These are phyloP conservation scores for Rhegmatorhina hoffmannsi DNA, from an alignment of 2,113 vertebrate species.

Conservation along the genomic window DNA sequence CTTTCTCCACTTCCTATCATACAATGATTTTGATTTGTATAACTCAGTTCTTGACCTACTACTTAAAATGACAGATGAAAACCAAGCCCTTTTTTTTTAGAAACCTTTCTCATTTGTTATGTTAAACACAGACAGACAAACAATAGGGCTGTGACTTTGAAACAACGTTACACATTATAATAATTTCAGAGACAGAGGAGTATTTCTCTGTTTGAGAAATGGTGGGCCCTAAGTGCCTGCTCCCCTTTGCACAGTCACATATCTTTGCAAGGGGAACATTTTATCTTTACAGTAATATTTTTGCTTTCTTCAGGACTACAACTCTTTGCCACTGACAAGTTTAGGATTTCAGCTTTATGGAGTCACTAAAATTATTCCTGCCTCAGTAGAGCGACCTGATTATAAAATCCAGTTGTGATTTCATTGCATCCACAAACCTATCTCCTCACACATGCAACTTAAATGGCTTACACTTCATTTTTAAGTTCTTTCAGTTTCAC, in stretches of 20 bases:
- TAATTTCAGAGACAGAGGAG: not conserved
- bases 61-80: not conserved
- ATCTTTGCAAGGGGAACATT: not conserved
- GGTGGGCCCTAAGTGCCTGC: not conserved
- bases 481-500: not conserved
- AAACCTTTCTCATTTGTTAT: not conserved
- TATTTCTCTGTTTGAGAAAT: not conserved
- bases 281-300: not conserved
- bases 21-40: not conserved
- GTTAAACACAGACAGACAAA: not conserved
- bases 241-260: not conserved
- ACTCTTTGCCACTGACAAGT: not conserved
- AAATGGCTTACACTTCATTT: not conserved
- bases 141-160: not conserved
- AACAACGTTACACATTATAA: not conserved
- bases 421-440: not conserved
- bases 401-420: not conserved
- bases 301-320: not conserved
- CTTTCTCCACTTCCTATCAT: not conserved
- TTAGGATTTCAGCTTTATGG: not conserved
- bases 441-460: not conserved
- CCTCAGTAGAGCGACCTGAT: not conserved
- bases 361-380: not conserved
- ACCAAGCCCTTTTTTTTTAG: not conserved
- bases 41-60: not conserved